Evolutionary conservation across 2,113 vertebrate genomes (phyloP).

Genomic region (Trachemys scripta): DNA sequence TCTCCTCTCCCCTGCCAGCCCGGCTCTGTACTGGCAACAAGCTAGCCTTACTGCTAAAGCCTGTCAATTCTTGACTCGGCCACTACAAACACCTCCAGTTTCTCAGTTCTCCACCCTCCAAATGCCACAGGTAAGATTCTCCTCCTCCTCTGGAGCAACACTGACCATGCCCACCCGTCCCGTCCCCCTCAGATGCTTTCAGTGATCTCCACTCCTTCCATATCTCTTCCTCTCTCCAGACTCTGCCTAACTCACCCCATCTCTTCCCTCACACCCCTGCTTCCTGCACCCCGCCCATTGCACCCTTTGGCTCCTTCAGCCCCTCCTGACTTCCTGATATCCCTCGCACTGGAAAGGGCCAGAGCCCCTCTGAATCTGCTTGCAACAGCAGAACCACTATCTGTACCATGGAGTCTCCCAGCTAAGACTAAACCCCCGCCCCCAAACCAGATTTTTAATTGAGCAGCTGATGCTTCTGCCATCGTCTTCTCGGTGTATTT

Average conservation of each 20-base stretch:
- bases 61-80: background rate
- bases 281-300: background rate
- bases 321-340: too few relatives aligned
- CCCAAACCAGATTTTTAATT: background rate
- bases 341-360: too few relatives aligned
- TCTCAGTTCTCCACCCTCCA: background rate
- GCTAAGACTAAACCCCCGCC: background rate
- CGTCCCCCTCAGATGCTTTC: background rate
- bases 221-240: background rate
- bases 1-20: background rate
- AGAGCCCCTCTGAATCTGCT: background rate
- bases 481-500: background rate
- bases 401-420: background rate
- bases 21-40: background rate
- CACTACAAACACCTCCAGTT: background rate
- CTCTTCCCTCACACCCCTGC: background rate
- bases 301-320: background rate
- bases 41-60: background rate
- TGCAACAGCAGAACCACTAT: background rate
- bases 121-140: background rate
- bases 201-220: background rate
- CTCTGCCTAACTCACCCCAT: background rate
- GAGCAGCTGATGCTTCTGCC: background rate
- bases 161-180: background rate
- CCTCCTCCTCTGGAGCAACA: background rate